phyloP scores from a whole-genome alignment of 2,797 vertebrate species.

The Meriones psammophilus region DNA sequence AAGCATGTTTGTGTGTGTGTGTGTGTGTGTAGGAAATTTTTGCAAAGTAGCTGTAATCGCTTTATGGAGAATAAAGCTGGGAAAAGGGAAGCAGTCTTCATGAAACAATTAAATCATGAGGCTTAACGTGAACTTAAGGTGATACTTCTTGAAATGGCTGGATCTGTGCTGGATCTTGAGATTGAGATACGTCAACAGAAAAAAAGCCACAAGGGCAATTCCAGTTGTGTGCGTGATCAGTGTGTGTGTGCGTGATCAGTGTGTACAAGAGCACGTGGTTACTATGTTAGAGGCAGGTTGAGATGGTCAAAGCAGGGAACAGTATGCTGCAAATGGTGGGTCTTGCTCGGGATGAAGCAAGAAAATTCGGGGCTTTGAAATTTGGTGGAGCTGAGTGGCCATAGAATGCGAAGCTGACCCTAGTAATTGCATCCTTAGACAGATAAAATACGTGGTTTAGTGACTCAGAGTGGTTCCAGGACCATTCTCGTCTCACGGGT shows the following conservation, averaged over 20 bases:
- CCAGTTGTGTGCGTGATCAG: fast-evolving
- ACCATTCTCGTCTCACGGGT: background rate
- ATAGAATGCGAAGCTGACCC: background rate
- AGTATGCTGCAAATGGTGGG: no score
- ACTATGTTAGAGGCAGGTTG: background rate
- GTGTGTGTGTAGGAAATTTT: background rate
- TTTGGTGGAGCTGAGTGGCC: background rate
- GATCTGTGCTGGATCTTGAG: slow-evolving; percentile 22
- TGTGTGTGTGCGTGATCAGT: no score
- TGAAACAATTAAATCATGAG: background rate
- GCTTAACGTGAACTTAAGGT: background rate
- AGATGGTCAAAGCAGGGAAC: background rate
- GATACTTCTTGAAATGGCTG: background rate
- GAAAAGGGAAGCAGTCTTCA: background rate
- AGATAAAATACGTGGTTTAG: background rate
- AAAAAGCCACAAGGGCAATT: background rate
- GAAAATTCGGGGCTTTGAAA: background rate
- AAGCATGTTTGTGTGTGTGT: no score
- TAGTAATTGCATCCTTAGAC: background rate
- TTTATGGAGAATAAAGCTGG: background rate
- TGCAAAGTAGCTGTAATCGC: background rate
- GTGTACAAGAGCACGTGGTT: background rate
- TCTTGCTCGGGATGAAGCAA: background rate
- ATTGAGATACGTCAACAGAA: background rate
- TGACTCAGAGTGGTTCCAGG: slow-evolving; percentile 39